Percentiles rank a stretch among this genome's conserved stretches.
These are phyloP conservation scores for Holothuria leucospilota DNA, from an alignment of 53 echinoderm and acorn worm species.

Conservation along the genomic window DNA sequence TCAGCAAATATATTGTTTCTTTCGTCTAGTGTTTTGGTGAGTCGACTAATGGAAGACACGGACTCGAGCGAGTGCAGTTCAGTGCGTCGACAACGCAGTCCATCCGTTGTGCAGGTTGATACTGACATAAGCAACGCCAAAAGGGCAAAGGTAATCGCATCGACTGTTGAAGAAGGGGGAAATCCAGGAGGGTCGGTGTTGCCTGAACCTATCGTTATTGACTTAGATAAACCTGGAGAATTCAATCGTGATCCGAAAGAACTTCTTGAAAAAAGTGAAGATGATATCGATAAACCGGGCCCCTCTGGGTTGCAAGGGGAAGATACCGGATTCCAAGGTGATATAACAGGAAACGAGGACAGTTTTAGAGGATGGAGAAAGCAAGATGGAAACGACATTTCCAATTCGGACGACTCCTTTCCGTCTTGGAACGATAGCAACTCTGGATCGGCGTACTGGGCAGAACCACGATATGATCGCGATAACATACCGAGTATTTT, in stretches of 20 bases:
- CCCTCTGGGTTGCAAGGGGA: constrained; percentile 10
- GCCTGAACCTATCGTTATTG: constrained; percentile 18
- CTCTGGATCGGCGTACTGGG: constrained; percentile 66
- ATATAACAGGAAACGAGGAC: too few relatives aligned
- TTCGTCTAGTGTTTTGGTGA: not conserved
- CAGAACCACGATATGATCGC: constrained; percentile 69
- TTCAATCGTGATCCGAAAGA: not conserved
- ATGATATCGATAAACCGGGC: not conserved
- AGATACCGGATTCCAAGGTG: not conserved
- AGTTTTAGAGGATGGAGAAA: constrained; percentile 19
- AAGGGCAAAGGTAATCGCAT: constrained; percentile 4
- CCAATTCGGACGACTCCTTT: constrained; percentile 32
- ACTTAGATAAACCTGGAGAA: constrained; percentile 15
- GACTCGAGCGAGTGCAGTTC: constrained; percentile 30
- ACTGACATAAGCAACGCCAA: constrained; percentile 23
- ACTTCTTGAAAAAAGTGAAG: not conserved
- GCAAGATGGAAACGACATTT: constrained; percentile 7
- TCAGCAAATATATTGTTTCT: too few relatives aligned
- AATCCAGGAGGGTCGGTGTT: not conserved
- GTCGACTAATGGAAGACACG: constrained; percentile 7
- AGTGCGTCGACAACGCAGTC: constrained; percentile 16
- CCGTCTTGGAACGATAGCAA: constrained; percentile 52
- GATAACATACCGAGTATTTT: constrained; percentile 81
- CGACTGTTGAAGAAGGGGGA: not conserved
- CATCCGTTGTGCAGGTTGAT: constrained; percentile 26